Base-by-base conservation (phyloP, 2,888 invertebrate genomes). In the Eurois occulta region DNA sequence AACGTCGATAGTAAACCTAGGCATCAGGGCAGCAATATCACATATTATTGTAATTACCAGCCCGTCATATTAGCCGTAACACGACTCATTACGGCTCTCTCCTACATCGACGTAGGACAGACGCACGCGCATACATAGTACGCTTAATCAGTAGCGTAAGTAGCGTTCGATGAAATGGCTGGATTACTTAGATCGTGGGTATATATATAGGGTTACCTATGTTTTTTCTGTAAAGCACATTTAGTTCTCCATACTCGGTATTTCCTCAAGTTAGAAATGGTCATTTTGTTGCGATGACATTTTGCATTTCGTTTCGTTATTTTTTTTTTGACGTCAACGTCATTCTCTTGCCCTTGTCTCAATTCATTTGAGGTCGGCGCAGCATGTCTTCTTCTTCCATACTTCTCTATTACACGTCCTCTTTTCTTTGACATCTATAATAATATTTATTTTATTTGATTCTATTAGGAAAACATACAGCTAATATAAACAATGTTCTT, bases 71-170 rank as follows among this genome's bases (percentile, higher is more conserved):
- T 81, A 84, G 83, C 70, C 28, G 38, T 68, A 74, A 80, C 75
- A 75, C 38, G 58, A n/a, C 52, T 72, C 74, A 72, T 87, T 83
- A 80, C 60, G 43, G 77, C 84, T 87, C 81, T 86, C 86, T 86
- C 81, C 70, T 32, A 74, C 28, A 67, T 41, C 32, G 28, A 55
- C 55, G 38, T 10, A 24, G 24, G n/a, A 21, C 43, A 32, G 43
- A 10, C n/a, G 35, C 75, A 48, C 6, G 35, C 35, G 65, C 83
- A 84, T 80, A 55, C 38, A 78, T 80, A 80, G 62, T 60, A 32
- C 48, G 18, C 62, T 70, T 75, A 75, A 84, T 75, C 60, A 84
- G 60, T 60, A n/a, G 24, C 18, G n/a, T 48, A 43, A 80, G 60
- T 60, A n/a, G 18, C 28, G 21, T 58, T 60, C 35, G 18, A 58